Conservation (phyloP, 2,888 invertebrate species). For the Sialis fuliginosa region DNA sequence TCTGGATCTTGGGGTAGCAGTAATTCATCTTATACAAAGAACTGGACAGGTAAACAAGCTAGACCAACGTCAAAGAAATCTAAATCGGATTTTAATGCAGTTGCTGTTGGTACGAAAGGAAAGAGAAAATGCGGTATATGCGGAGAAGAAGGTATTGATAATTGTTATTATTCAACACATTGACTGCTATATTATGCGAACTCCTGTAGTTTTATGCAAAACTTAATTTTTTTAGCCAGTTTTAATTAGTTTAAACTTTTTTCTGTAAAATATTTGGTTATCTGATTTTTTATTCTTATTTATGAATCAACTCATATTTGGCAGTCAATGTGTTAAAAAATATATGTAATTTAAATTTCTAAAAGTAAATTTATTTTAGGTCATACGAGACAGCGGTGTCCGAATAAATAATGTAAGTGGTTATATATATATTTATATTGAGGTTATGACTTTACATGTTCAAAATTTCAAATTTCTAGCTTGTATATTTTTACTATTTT, state of each 20-base stretch:
- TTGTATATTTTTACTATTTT: no score
- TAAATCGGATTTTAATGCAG: slow-evolving; percentile 7
- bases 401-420: slow-evolving; percentile 14
- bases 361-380: slow-evolving; percentile 16
- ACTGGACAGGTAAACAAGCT: slow-evolving; percentile 4
- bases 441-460: no score
- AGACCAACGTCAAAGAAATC: slow-evolving; percentile 8
- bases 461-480: no score
- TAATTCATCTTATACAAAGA: background rate
- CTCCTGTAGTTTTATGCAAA: no score
- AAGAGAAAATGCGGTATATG: slow-evolving; percentile 55
- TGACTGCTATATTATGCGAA: no score
- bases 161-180: no score
- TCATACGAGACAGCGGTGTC: slow-evolving; percentile 26
- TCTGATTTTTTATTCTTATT: no score
- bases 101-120: slow-evolving; percentile 15
- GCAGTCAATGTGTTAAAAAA: background rate
- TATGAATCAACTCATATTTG: no score
- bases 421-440: no score
- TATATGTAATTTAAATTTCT: slow-evolving; percentile 2
- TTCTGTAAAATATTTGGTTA: no score
- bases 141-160: slow-evolving; percentile 40
- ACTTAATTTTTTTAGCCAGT: no score
- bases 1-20: slow-evolving; percentile 3
- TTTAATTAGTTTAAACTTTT: no score